These are phyloP conservation scores for Aphaenogaster rudis DNA, from an alignment of 1,140 invertebrate species.

Conservation along the genomic window DNA sequence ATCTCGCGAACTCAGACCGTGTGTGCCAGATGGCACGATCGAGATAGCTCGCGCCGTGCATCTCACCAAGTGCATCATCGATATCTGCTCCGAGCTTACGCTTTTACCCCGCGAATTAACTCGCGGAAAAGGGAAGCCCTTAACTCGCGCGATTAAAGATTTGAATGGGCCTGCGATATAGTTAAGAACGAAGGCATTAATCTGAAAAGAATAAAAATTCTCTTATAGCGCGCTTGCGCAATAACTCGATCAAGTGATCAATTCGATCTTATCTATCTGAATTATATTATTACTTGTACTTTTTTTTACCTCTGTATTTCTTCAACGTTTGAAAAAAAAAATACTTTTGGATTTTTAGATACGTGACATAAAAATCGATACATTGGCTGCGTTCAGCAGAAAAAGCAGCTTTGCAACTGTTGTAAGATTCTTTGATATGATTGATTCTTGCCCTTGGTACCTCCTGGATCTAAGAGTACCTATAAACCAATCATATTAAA, in stretches of 20 bases:
- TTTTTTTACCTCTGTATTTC: neutral
- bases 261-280: neutral
- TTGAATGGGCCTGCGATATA: neutral
- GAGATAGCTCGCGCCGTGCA: constrained; percentile 36
- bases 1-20: constrained; percentile 39
- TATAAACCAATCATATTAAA: too few species aligned
- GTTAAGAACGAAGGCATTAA: neutral
- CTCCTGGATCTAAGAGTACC: too few species aligned
- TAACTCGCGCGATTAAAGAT: neutral
- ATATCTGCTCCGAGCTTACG: constrained; percentile 26
- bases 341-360: neutral
- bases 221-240: neutral
- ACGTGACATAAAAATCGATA: neutral
- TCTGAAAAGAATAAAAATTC: neutral
- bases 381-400: too few species aligned
- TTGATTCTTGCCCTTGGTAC: too few species aligned
- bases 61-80: constrained; percentile 43
- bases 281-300: neutral
- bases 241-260: constrained; percentile 1
- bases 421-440: too few species aligned
- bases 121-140: neutral
- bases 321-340: neutral
- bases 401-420: too few species aligned
- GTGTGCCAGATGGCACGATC: constrained; percentile 51
- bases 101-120: constrained; percentile 18